Evolutionary conservation across 2,113 vertebrate species (phyloP), one percentile per base, ranked within the genome.

Genomic region (Montifringilla adamsi): DNA sequence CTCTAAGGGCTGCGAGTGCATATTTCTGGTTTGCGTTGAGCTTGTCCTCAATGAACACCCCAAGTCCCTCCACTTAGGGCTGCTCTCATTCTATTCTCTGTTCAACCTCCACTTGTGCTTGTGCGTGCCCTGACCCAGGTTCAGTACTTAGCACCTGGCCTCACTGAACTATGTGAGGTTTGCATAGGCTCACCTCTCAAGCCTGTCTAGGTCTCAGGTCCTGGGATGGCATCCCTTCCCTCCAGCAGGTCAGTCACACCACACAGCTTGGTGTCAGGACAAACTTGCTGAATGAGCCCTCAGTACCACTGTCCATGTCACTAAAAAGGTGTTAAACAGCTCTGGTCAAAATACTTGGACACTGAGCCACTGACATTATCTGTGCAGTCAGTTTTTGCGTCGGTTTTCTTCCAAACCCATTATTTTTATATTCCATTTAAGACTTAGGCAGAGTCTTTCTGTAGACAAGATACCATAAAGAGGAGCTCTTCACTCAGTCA

Each of bases 131-230:
- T 76, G 43, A 13, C 9, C 20, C 37, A 35, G 35, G 21, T 35
- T 20, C 43, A 58, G 60, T 13, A 58, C 16, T 15, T 35, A 35
- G 62, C 31, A 50, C 26, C 35, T 41, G 30, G 23, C 50, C 8
- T 35, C 6, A 16, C 1, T 43, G 52, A 43, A 35, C 52, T 5
- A 21, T 3, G 2, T 0, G 2, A 43, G 16, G 24, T 43, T 49
- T 4, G 3, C 60, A 41, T 10, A 47, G 43, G 35, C n/a, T 23
- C 60, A 31, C 35, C 30, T 35, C 70, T 67, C 30, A 26, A 43
- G 31, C 44, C 31, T 30, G 15, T 35, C 43, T 60, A 35, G 35
- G 19, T 30, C 15, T 24, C 31, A 20, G 43, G 5, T 13, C 53
- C 53, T 33, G 53, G 53, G 60, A 58, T 5, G 20, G 43, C 35